Conservation (phyloP, 1,140 invertebrate species). For the Babylonia areolata region DNA sequence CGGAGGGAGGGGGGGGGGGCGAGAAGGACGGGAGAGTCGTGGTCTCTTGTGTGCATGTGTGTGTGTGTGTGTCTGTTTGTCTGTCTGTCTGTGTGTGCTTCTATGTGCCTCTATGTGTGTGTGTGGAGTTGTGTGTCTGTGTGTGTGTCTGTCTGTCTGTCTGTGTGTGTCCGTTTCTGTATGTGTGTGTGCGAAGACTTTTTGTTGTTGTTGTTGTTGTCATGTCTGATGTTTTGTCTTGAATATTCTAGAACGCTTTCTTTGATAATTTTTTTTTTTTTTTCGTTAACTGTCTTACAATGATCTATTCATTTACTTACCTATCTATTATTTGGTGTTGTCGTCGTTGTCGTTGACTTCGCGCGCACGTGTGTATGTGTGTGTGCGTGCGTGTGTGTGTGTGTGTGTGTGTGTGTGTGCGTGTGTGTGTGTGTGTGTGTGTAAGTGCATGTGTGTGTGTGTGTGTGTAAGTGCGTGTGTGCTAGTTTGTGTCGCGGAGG, state of each 20-base stretch:
- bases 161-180: not conserved
- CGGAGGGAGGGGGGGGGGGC: not conserved
- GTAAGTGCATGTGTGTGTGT: not conserved
- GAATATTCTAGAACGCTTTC: too few species aligned
- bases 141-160: not conserved
- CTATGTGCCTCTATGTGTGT: not conserved
- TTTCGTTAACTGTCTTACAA: too few species aligned
- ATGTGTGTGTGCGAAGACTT: not conserved
- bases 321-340: too few species aligned
- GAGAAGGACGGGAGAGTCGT: not conserved
- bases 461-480: too few species aligned
- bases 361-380: not conserved
- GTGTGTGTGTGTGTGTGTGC: not conserved
- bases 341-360: too few species aligned
- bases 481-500: too few species aligned
- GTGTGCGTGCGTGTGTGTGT: not conserved
- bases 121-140: not conserved
- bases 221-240: too few species aligned
- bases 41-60: not conserved
- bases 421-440: slow-evolving; percentile 10
- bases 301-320: too few species aligned
- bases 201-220: too few species aligned
- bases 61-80: slow-evolving; percentile 8
- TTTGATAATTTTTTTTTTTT: too few species aligned
- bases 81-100: not conserved